Evolutionary conservation across 2,888 invertebrate genomes (phyloP).

Genomic region (Hololepta plana): DNA sequence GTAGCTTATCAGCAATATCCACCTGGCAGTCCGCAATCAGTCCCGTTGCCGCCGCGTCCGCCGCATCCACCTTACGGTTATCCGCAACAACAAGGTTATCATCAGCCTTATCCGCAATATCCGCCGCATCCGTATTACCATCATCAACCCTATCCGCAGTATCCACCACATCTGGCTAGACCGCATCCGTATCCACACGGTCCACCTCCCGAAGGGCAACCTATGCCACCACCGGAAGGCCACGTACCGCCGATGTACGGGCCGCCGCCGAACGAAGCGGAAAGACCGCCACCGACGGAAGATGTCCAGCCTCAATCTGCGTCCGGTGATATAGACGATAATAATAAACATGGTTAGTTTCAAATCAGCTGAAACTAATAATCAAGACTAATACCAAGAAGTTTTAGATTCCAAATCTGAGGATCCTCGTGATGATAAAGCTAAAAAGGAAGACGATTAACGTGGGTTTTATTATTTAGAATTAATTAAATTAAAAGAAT

Average conservation of each 20-base stretch:
- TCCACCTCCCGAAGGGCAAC: constrained; percentile 20
- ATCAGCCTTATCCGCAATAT: constrained; percentile 30
- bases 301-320: too few species aligned
- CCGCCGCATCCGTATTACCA: constrained; percentile 30
- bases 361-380: too few species aligned
- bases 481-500: constrained; percentile 5
- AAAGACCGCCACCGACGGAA: constrained; percentile 11
- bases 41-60: constrained; percentile 33
- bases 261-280: constrained; percentile 13
- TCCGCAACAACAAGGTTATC: constrained; percentile 29
- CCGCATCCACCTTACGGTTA: constrained; percentile 34
- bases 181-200: constrained; percentile 27
- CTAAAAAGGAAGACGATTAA: constrained; percentile 10
- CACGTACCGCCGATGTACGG: constrained; percentile 13
- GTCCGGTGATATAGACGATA: constrained; percentile 7
- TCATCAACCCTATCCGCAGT: constrained; percentile 34
- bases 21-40: constrained; percentile 28
- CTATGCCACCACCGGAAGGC: constrained; percentile 13
- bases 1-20: constrained; percentile 24
- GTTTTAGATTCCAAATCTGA: constrained; percentile 11
- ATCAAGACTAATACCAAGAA: too few species aligned
- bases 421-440: constrained; percentile 10
- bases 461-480: constrained; percentile 3
- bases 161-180: constrained; percentile 32
- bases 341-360: too few species aligned